Percentiles rank a stretch among this genome's conserved stretches.
Evolutionary conservation across 2,888 invertebrate species (phyloP).

Genomic region (Chrysolina oricalcia): DNA sequence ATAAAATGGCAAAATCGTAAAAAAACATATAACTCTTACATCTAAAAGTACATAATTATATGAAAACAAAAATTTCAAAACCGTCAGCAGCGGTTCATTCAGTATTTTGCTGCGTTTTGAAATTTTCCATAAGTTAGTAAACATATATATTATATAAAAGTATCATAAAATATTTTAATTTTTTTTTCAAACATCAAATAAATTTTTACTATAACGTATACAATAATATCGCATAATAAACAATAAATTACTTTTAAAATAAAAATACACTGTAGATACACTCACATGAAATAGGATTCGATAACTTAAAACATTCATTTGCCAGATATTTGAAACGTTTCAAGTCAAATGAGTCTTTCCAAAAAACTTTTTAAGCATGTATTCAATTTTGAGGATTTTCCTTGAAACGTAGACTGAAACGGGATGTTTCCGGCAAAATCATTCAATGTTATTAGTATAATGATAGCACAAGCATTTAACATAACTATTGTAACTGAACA

Average conservation of each 20-base stretch:
- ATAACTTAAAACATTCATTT: conserved; percentile 19
- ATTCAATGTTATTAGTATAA: conserved; percentile 51
- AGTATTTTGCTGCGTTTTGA: conserved; percentile 40
- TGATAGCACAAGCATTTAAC: conserved; percentile 54
- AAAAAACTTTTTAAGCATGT: conserved; percentile 5
- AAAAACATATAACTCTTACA: conserved; percentile 57
- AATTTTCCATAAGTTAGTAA: conserved; percentile 57
- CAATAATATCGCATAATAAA: conserved; percentile 54
- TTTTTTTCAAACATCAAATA: conserved; percentile 57
- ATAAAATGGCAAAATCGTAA: conserved; percentile 65
- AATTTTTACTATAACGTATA: conserved; percentile 56
- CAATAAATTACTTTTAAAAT: conserved; percentile 54
- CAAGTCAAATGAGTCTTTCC: background rate
- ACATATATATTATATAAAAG: conserved; percentile 58
- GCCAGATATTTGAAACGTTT: conserved; percentile 17
- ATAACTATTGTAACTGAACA: conserved; percentile 54
- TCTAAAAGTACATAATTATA: conserved; percentile 47
- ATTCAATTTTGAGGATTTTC: conserved; percentile 45
- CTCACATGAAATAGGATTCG: conserved; percentile 45
- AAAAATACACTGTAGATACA: conserved; percentile 57
- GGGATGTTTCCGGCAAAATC: conserved; percentile 41
- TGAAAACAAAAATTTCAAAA: conserved; percentile 47
- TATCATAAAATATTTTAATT: conserved; percentile 58
- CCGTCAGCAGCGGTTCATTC: conserved; percentile 36
- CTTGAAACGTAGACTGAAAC: conserved; percentile 48